Evolutionary conservation across 2,797 vertebrate species (phyloP).

Genomic region (Stomatorhinus walkeri): DNA sequence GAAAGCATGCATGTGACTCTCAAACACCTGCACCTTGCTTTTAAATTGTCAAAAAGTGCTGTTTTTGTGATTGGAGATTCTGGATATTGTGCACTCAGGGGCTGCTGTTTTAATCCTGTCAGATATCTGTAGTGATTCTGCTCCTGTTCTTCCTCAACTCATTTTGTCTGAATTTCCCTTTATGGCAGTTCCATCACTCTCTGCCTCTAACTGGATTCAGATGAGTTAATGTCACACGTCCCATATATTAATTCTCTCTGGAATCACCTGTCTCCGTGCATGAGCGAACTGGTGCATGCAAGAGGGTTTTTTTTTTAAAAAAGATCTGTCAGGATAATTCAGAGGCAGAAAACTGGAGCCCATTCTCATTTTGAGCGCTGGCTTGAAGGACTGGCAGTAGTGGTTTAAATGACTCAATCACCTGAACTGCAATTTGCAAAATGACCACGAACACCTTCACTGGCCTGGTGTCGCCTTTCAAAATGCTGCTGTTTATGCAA

Average conservation of each 20-base stretch:
- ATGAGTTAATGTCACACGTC: neutral
- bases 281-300: neutral
- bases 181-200: neutral
- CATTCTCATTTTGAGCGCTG: neutral
- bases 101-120: neutral
- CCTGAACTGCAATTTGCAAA: slow-evolving; percentile 13
- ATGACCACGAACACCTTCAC: neutral
- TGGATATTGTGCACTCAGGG: neutral
- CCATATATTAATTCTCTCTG: slow-evolving; percentile 4
- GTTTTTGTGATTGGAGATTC: neutral
- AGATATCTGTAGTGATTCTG: neutral
- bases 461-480: slow-evolving; percentile 7
- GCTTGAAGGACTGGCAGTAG: neutral
- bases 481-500: slow-evolving; percentile 8
- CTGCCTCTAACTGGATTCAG: neutral
- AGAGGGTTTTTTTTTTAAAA: neutral
- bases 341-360: neutral
- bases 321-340: neutral
- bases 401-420: slow-evolving; percentile 4
- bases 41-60: neutral
- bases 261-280: slow-evolving; percentile 8
- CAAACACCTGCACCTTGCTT: neutral
- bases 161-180: neutral
- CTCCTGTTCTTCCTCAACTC: neutral
- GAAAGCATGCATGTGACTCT: neutral